Evolutionary conservation across 2,113 vertebrate species (phyloP).

Genomic region (Ploceus nigricollis): DNA sequence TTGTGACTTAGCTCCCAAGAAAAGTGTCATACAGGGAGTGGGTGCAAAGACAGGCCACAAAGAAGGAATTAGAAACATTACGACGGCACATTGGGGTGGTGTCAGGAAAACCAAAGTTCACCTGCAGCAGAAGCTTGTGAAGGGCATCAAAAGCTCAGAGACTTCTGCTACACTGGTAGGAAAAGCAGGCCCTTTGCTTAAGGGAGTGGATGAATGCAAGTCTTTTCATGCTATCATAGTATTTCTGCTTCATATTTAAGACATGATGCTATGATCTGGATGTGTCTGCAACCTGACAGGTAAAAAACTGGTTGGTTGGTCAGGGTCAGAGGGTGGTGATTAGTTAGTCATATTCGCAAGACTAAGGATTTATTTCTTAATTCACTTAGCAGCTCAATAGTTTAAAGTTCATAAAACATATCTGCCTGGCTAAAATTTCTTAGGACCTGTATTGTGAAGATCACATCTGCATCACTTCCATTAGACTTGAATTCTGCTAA

Average conservation of each 20-base stretch:
- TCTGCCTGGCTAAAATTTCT: neutral
- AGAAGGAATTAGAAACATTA: neutral
- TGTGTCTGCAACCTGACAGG: accelerated
- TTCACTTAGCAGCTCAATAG: neutral
- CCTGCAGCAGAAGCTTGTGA: neutral
- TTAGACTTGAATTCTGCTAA: accelerated
- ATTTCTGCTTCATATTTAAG: neutral
- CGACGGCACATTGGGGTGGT: accelerated
- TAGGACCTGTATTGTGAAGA: too few species aligned
- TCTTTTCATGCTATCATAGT: neutral
- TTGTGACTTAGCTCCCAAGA: accelerated
- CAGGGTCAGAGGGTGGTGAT: neutral
- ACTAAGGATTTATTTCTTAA: neutral
- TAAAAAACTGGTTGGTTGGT: neutral
- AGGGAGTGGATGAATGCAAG: neutral
- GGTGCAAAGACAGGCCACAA: neutral
- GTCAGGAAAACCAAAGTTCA: neutral
- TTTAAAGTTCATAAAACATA: neutral
- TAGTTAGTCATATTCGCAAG: neutral
- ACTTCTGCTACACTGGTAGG: neutral
- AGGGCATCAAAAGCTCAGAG: neutral
- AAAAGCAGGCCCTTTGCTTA: neutral
- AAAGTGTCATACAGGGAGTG: accelerated
- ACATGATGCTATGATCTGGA: neutral
- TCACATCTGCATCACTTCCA: neutral